Percentiles rank a stretch among this genome's conserved stretches.
These are phyloP conservation scores for Dynastes maya DNA, from an alignment of 2,888 invertebrate species.

Conservation along the genomic window DNA sequence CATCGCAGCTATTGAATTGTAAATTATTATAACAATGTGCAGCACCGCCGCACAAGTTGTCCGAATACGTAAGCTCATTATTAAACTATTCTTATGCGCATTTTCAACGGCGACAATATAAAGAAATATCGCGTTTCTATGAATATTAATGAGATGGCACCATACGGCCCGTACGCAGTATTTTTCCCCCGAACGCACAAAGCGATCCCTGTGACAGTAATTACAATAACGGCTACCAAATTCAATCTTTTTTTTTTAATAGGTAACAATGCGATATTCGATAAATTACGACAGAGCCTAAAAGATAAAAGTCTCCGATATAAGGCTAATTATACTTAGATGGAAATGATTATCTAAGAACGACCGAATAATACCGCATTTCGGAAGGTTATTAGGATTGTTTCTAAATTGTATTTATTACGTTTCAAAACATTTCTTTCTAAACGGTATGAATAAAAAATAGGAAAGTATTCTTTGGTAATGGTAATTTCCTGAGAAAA, in stretches of 20 bases:
- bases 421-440: no score
- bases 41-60: constrained; percentile 62
- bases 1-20: constrained; percentile 67
- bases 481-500: background rate
- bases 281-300: constrained; percentile 19
- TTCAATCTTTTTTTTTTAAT: constrained; percentile 40
- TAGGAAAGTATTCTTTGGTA: background rate
- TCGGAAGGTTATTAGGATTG: background rate
- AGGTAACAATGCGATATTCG: constrained; percentile 32
- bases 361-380: constrained; percentile 24
- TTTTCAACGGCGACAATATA: constrained; percentile 49
- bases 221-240: constrained; percentile 45
- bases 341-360: constrained; percentile 9
- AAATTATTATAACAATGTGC: constrained; percentile 65
- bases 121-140: constrained; percentile 48
- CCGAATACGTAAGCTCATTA: constrained; percentile 64
- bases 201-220: constrained; percentile 19
- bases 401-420: background rate
- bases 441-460: constrained; percentile 1
- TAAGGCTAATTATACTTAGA: constrained; percentile 20
- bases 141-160: constrained; percentile 47
- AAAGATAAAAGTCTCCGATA: constrained; percentile 26
- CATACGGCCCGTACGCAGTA: constrained; percentile 8
- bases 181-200: constrained; percentile 4
- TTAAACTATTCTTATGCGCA: constrained; percentile 60